These are phyloP conservation scores for Numenius phaeopus DNA, from an alignment of 2,797 vertebrate species.

Conservation along the genomic window DNA sequence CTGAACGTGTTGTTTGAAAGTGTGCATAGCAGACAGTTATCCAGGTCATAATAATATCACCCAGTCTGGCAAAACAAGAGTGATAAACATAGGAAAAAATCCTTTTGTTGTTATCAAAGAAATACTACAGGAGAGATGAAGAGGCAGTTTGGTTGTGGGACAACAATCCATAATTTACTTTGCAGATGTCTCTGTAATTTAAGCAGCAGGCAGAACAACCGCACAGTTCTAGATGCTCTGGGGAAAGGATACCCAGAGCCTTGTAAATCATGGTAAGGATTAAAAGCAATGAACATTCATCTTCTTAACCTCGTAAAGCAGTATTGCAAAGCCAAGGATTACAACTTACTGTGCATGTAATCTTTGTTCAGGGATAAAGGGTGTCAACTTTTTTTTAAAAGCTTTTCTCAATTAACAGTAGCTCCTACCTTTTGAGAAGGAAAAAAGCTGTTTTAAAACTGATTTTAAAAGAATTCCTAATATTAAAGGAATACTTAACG, in stretches of 20 bases:
- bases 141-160: slow-evolving; percentile 71
- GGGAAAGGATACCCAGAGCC: slow-evolving; percentile 71
- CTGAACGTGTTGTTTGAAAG: not conserved
- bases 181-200: slow-evolving; percentile 78
- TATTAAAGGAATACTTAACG: not conserved
- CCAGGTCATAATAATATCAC: not conserved
- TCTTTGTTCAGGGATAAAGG: slow-evolving; percentile 78
- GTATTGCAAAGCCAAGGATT: slow-evolving; percentile 84
- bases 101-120: slow-evolving; percentile 32
- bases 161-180: slow-evolving; percentile 80
- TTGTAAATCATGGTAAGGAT: slow-evolving; percentile 88
- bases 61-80: slow-evolving; percentile 24
- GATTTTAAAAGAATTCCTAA: not conserved
- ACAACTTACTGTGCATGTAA: slow-evolving; percentile 77
- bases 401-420: slow-evolving; percentile 49
- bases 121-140: slow-evolving; percentile 73
- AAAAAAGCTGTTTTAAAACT: not conserved
- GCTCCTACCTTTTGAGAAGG: not conserved
- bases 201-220: slow-evolving; percentile 70
- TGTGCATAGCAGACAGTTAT: not conserved
- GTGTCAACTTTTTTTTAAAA: slow-evolving; percentile 68
- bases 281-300: slow-evolving; percentile 90
- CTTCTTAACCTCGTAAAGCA: slow-evolving; percentile 84
- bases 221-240: slow-evolving; percentile 74
- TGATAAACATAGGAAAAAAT: not conserved